Evolutionary conservation across 2,797 vertebrate genomes (phyloP).

Genomic region (Hozukius guyotensis): DNA sequence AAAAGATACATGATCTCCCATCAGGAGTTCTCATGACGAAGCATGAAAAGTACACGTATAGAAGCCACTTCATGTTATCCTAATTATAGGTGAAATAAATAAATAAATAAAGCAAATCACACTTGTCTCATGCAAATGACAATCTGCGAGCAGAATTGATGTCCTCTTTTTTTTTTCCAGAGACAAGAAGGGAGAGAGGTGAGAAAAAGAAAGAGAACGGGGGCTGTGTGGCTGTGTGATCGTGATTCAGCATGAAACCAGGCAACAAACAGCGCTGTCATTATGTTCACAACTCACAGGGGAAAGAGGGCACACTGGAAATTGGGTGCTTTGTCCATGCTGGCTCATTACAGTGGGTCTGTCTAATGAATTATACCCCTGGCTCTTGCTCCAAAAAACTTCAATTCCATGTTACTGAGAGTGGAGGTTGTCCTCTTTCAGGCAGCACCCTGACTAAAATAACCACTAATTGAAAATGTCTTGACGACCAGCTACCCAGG

Average conservation of each 20-base stretch:
- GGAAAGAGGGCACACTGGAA: constrained; percentile 61
- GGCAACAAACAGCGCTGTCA: constrained; percentile 70
- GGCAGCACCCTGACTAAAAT: background rate
- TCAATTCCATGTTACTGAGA: constrained; percentile 13
- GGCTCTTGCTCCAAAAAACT: constrained; percentile 28
- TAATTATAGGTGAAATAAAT: constrained; percentile 27
- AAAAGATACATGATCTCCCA: background rate
- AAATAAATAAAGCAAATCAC: constrained; percentile 17
- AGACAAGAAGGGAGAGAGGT: constrained; percentile 27
- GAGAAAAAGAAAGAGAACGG: constrained; percentile 28
- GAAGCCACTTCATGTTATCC: background rate
- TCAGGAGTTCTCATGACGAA: background rate
- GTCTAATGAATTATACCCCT: constrained; percentile 54
- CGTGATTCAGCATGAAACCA: constrained; percentile 74
- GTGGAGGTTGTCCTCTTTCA: background rate
- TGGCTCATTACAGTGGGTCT: constrained; percentile 66
- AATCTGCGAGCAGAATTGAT: constrained; percentile 13
- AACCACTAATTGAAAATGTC: background rate
- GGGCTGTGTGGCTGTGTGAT: constrained; percentile 37
- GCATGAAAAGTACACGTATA: background rate
- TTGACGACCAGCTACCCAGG: background rate
- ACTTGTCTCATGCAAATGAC: constrained; percentile 29
- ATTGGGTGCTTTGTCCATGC: constrained; percentile 67
- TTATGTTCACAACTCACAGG: constrained; percentile 65
- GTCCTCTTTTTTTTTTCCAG: constrained; percentile 18